Evolutionary conservation across 2,888 invertebrate genomes (phyloP), one percentile per base, ranked within the genome.

Genomic region (Sarcophaga variegata): DNA sequence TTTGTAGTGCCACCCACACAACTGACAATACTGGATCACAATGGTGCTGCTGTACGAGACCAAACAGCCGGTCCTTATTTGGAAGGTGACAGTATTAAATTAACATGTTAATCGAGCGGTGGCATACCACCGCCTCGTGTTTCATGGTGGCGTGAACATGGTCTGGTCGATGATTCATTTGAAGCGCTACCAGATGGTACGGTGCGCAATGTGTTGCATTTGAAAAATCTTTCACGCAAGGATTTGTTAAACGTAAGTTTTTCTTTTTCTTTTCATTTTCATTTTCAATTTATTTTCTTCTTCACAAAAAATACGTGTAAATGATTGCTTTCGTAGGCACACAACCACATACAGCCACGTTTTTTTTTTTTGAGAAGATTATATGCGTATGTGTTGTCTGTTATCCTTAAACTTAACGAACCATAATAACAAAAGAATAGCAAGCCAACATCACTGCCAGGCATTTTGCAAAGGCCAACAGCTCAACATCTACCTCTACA

Each of bases 31-130:
- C 94, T 96, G 90, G 96, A 97, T 92, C 96, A 96, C 88, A 95
- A 95, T 90, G 96, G 96, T 10, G 95, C 94, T 78, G 95, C 95
- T 88, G 94, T 96, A 88, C 95, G 95, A 81, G 95, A 96, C 88
- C 95, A 96, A 74, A 94, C 96, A 47, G 95, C 96, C 20, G 96
- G 97, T 49, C 96, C 97, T 12, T 97, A 97, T 92, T 96, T 96
- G 85, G 97, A 97, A 92, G 97, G 97, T 0, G 95, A 96, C 0
- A 95, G 96, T 90, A 95, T 97, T 87, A 96, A 96, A 91, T 94
- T 97, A 87, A 96, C 96, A 37, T 97, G 97, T 92, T 94, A 96
- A 78, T 96, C 97, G 64, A 95, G 96, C 89, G 96, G 96, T 91
- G 96, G 96, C 94, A 93, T 95, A 17, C 96, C 96, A 1, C 94